These are phyloP conservation scores for Centropus unirufus DNA, from an alignment of 2,113 vertebrate genomes.

Conservation along the genomic window DNA sequence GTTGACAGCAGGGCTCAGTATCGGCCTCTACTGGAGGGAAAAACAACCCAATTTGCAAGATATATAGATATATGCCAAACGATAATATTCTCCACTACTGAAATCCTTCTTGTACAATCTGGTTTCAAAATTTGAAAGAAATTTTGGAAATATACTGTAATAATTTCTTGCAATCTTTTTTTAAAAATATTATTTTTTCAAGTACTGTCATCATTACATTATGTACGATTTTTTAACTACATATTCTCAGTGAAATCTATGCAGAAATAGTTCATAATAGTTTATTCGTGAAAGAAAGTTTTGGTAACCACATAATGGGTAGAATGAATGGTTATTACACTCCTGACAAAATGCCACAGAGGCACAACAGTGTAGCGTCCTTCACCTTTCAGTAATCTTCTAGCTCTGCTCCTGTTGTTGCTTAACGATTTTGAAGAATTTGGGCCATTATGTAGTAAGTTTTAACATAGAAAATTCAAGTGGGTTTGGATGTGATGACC, in stretches of 20 bases:
- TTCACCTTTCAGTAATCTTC: not conserved
- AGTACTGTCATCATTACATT: not conserved
- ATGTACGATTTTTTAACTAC: not conserved
- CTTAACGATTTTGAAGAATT: not conserved
- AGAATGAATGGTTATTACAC: not conserved
- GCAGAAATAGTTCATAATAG: not conserved
- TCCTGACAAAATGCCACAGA: not conserved
- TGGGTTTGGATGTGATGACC: not conserved
- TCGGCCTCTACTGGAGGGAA: not conserved
- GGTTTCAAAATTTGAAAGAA: not conserved
- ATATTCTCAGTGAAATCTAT: not conserved
- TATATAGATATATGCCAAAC: not conserved
- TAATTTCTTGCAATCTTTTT: not conserved
- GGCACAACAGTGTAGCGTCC: not conserved
- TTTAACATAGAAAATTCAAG: not conserved
- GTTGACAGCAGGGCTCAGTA: not conserved
- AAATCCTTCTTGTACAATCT: not conserved
- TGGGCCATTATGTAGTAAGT: not conserved
- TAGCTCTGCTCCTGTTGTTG: not conserved
- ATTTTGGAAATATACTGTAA: not conserved
- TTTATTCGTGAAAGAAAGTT: not conserved
- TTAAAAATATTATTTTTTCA: not conserved
- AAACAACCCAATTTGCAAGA: not conserved
- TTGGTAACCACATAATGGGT: not conserved
- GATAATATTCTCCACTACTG: not conserved